Conservation (phyloP, 2,113 vertebrate species). For the Eulemur macaco region DNA sequence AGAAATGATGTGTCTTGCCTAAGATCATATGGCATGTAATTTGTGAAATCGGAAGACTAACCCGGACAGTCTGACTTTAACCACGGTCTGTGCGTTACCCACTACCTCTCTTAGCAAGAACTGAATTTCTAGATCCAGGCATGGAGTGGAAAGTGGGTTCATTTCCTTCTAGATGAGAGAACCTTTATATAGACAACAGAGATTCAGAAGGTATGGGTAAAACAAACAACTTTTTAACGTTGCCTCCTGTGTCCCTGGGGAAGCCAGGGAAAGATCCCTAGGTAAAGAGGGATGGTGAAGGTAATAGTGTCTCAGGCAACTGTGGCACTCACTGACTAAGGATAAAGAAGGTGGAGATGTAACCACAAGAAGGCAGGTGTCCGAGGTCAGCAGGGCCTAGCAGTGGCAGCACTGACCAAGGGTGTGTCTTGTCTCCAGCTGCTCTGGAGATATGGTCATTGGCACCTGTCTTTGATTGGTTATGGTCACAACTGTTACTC, state of each 20-base stretch:
- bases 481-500: background rate
- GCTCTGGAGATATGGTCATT: background rate
- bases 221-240: background rate
- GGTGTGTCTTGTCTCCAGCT: background rate
- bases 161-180: background rate
- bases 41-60: background rate
- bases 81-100: background rate
- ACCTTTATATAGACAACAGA: background rate
- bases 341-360: background rate
- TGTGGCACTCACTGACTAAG: background rate
- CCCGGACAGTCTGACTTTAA: background rate
- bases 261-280: background rate
- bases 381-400: background rate
- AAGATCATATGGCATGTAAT: background rate
- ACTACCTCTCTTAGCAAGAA: background rate
- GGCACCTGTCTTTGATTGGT: background rate
- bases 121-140: background rate
- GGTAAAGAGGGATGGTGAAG: background rate
- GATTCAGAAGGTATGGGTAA: background rate
- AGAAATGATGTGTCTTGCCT: background rate
- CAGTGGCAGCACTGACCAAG: background rate
- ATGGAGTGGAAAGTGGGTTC: background rate
- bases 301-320: background rate
- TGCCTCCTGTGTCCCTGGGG: background rate
- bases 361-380: background rate